Evolutionary conservation across 2,888 invertebrate species (phyloP), one percentile per base, ranked within the genome.

Genomic region (Synanthedon tipuliformis): DNA sequence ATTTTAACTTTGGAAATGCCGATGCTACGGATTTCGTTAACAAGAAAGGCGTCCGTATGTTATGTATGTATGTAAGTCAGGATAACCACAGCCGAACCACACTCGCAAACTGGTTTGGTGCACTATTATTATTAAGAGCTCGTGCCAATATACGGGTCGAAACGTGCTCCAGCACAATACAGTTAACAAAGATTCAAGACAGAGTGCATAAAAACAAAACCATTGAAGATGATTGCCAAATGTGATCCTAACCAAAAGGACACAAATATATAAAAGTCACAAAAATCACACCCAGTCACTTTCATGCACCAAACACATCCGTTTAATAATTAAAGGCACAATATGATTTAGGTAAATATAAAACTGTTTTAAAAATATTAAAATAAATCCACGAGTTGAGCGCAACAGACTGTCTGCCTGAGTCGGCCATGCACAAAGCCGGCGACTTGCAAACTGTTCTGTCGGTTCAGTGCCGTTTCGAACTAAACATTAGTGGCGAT

Each of bases 81-180:
- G 81, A 84, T 81, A 79, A 83, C 81, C 79, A 73, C 81, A 79
- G 69, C 72, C 80, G 68, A 76, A 81, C 81, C 78, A 68, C 80
- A 82, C 80, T 76, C 74, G 81, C 79, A 85, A 87, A 87, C 86
- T 73, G 85, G 86, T 86, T 87, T 61, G 69, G 81, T 83, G 80
- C 82, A 84, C 82, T 85, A 86, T 85, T 85, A 87, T 86, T 87
- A 86, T 84, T 85, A 81, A 78, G 77, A 81, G 76, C 83, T 86
- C 86, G 84, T 86, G 86, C 86, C 82, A 81, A 84, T 82, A 75
- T 68, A 78, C 77, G 66, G 73, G 67, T 68, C 71, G 71, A 79
- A 81, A 78, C 78, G 75, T 80, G 79, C 78, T 68, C 66, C 60
- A 67, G 66, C 66, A 76, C 67, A 69, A 70, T 65, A 68, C 70